Conservation (phyloP, 2,113 vertebrate genomes). For the Mesocricetus auratus region DNA sequence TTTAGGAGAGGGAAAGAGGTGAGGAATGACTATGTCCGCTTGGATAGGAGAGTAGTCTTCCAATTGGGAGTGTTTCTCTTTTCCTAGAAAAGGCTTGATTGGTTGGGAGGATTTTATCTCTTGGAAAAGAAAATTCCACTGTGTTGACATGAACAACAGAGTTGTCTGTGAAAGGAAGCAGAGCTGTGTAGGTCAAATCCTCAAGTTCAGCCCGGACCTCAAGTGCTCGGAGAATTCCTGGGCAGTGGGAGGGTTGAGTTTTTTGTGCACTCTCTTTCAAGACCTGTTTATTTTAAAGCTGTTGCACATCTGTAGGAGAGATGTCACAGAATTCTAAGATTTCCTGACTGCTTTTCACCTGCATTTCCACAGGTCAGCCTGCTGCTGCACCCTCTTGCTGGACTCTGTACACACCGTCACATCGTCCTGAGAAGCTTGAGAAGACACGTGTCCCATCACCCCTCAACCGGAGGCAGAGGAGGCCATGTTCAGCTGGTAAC, state of each 20-base stretch:
- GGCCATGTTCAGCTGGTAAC: too few relatives aligned
- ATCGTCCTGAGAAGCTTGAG: not conserved
- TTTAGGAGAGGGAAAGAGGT: constrained; percentile 34
- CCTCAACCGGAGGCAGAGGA: not conserved
- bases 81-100: constrained; percentile 30
- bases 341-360: not conserved
- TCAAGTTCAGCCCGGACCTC: not conserved
- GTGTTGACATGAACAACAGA: not conserved
- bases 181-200: not conserved
- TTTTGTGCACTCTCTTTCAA: not conserved
- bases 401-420: not conserved
- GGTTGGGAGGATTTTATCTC: not conserved
- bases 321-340: not conserved
- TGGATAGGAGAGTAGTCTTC: constrained; percentile 56
- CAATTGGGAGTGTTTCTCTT: constrained; percentile 42
- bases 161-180: not conserved
- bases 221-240: not conserved
- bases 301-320: constrained; percentile 12
- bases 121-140: constrained; percentile 27
- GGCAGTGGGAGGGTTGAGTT: not conserved
- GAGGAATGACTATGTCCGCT: constrained; percentile 28
- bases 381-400: not conserved
- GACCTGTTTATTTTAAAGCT: not conserved
- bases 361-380: not conserved
- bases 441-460: not conserved